Percentiles rank a stretch among this genome's conserved stretches.
Conservation (phyloP, 1,140 invertebrate species). For the Lepidurus packardi region DNA sequence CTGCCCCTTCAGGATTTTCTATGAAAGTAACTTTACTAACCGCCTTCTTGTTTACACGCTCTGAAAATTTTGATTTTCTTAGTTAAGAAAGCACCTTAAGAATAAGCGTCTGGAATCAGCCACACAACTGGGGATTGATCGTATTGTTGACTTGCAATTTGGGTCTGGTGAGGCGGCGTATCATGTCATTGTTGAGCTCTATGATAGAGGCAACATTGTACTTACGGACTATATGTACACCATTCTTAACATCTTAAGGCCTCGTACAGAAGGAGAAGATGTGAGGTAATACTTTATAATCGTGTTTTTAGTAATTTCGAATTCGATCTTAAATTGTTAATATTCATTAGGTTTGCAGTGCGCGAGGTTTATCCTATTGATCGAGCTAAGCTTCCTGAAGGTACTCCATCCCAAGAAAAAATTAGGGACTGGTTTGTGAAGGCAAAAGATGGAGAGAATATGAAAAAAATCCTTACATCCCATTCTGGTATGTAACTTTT, state of each 20-base stretch:
- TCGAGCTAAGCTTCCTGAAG: conserved; percentile 54
- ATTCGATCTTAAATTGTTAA: conserved; percentile 15
- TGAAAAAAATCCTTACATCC: conserved; percentile 82
- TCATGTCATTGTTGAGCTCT: conserved; percentile 93
- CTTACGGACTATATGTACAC: conserved; percentile 85
- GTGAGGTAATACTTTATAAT: conserved; percentile 53
- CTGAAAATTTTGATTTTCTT: conserved; percentile 41
- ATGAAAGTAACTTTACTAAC: conserved; percentile 71
- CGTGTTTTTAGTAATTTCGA: not conserved
- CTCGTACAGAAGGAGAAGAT: conserved; percentile 88
- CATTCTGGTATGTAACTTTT: conserved; percentile 56
- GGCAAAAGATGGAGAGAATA: conserved; percentile 65
- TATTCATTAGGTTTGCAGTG: conserved; percentile 69
- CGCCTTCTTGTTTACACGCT: not conserved
- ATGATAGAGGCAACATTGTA: conserved; percentile 94
- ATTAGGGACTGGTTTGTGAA: conserved; percentile 55
- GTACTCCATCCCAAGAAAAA: conserved; percentile 47
- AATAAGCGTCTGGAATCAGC: conserved; percentile 88
- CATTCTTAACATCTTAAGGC: conserved; percentile 88
- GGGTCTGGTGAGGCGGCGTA: conserved; percentile 89
- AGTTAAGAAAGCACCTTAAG: conserved; percentile 93
- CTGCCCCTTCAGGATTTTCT: conserved; percentile 87
- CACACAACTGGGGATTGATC: conserved; percentile 76
- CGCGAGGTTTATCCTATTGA: conserved; percentile 83
- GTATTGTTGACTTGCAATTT: conserved; percentile 89